Percentiles rank a stretch among this genome's conserved stretches.
phyloP scores from a whole-genome alignment of 2,797 vertebrate species.

The Podarcis siculus region DNA sequence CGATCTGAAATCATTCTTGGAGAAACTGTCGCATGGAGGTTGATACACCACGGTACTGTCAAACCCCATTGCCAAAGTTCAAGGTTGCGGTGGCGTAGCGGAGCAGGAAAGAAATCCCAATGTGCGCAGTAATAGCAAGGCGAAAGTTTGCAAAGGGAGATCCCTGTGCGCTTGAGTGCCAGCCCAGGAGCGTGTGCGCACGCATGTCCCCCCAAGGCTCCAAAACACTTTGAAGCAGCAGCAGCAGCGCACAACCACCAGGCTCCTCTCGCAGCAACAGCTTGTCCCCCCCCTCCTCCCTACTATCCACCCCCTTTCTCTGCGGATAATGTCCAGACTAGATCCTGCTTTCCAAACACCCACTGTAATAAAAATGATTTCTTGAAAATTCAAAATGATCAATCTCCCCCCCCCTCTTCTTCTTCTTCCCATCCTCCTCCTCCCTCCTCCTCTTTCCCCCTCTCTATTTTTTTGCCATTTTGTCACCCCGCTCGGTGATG shows the following conservation, averaged over 20 bases:
- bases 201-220: constrained; percentile 50
- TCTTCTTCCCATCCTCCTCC: constrained; percentile 28
- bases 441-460: background rate
- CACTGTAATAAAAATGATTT: constrained; percentile 55
- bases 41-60: constrained; percentile 55
- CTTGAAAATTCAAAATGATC: constrained; percentile 63
- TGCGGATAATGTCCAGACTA: constrained; percentile 46
- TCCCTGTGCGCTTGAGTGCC: constrained; percentile 23
- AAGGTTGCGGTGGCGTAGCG: constrained; percentile 69
- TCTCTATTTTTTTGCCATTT: no score
- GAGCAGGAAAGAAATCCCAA: constrained; percentile 57
- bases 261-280: constrained; percentile 9
- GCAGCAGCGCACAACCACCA: constrained; percentile 49
- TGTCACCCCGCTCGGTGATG: no score
- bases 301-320: constrained; percentile 51
- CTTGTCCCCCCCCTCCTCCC: background rate
- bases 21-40: constrained; percentile 2
- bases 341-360: constrained; percentile 56
- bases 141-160: constrained; percentile 70
- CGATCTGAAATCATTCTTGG: background rate
- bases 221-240: constrained; percentile 42
- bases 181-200: constrained; percentile 53
- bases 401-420: constrained; percentile 49
- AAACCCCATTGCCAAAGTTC: constrained; percentile 73
- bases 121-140: constrained; percentile 31